Evolutionary conservation across 2,113 vertebrate species (phyloP), one percentile per base, ranked within the genome.

Genomic region (Bufo gargarizans): DNA sequence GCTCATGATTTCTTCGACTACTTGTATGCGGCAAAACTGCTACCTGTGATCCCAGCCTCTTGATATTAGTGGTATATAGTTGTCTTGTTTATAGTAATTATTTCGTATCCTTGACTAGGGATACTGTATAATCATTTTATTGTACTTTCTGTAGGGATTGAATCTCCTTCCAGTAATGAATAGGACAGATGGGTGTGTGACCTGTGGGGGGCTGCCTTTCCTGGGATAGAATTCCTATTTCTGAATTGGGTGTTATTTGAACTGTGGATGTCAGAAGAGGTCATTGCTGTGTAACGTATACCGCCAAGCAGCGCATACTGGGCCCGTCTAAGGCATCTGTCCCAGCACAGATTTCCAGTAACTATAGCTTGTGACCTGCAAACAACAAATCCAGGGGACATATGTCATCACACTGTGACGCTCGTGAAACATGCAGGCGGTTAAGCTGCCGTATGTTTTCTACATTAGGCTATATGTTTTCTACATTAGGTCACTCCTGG

Each of bases 171-270:
- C 53, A 61, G 69, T 74, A 33, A 81, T 83, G 80, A 55, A 10
- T 65, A 77, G 80, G 76, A 22, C 86, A 76, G 69, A 77, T 65
- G 76, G 85, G 58, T 78, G 53, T 55, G 85, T 86, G 87, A 88
- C 87, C 80, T 43, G 81, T 13, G 58, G 58, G 58, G 58, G 47
- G 71, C 49, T 59, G 80, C 47, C 56, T 59, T 77, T 56, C 80
- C 67, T 65, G 81, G 67, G 80, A 88, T 84, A 83, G 80, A 74
- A 55, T 83, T 83, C 81, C 81, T 77, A 55, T 88, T 88, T 77
- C 59, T 65, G 56, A 83, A 71, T 80, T 20, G 69, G 50, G 45
- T 88, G 87, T 88, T 84, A 88, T 56, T 88, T 88, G 80, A 88
- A 84, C 80, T 83, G 80, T 82, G 43, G 69, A 82, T 76, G 87